phyloP scores from a whole-genome alignment of 1,140 invertebrate species.

The Drosophila subobscura region DNA sequence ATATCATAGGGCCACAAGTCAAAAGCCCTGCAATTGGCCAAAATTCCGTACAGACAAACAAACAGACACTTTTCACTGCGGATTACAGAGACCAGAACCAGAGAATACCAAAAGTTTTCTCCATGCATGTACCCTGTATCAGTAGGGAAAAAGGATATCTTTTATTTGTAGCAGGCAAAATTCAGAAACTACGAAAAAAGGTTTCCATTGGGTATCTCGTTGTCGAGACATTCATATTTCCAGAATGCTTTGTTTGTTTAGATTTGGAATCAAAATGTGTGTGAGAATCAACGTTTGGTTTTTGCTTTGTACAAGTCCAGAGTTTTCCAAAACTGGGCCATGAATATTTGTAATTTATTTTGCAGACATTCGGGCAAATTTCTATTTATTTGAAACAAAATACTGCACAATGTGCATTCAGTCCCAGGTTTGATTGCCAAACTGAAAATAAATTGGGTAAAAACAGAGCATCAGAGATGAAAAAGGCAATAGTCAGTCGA shows the following conservation, averaged over 20 bases:
- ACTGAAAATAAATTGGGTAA: slow-evolving; percentile 13
- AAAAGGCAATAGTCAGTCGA: slow-evolving; percentile 17
- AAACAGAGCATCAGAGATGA: not conserved
- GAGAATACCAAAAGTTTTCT: slow-evolving; percentile 60
- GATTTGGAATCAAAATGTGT: too few relatives aligned
- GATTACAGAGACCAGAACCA: slow-evolving; percentile 51
- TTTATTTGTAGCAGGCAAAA: not conserved
- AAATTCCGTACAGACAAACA: slow-evolving; percentile 43
- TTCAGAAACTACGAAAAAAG: not conserved
- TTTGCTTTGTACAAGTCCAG: slow-evolving; percentile 33
- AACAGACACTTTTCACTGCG: slow-evolving; percentile 51
- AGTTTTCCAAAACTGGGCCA: slow-evolving; percentile 51
- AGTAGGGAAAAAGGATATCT: too few relatives aligned
- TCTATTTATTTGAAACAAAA: slow-evolving; percentile 39
- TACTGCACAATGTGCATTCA: slow-evolving; percentile 55
- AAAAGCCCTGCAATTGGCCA: slow-evolving; percentile 66
- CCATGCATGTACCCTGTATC: too few relatives aligned
- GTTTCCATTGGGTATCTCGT: too few relatives aligned
- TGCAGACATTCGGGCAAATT: slow-evolving; percentile 34
- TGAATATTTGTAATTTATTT: slow-evolving; percentile 68
- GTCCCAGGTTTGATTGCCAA: slow-evolving; percentile 51
- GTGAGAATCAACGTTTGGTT: slow-evolving; percentile 17
- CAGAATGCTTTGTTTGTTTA: too few relatives aligned
- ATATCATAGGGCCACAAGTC: slow-evolving; percentile 36
- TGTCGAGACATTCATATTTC: too few relatives aligned